Evolutionary conservation across 2,797 vertebrate genomes (phyloP).

Genomic region (Anas capensis): DNA sequence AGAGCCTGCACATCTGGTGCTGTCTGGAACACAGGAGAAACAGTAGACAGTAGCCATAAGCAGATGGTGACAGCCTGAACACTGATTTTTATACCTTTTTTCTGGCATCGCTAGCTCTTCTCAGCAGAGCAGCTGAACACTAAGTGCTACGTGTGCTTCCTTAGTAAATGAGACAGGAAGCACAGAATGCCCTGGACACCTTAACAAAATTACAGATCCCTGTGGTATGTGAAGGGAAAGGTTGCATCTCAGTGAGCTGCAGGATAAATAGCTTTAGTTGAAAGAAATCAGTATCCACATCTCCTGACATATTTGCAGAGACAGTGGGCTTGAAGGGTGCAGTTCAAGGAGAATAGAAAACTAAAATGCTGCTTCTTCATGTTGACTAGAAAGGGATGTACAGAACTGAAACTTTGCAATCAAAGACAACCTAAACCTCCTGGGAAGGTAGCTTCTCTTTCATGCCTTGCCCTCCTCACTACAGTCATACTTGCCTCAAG

Average conservation of each 20-base stretch:
- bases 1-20: neutral
- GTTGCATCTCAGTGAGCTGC: neutral
- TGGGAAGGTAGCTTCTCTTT: neutral
- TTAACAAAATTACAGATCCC: neutral
- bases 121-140: neutral
- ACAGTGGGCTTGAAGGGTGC: neutral
- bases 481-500: neutral
- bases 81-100: neutral
- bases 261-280: neutral
- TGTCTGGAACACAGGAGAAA: neutral
- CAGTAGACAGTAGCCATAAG: neutral
- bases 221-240: neutral
- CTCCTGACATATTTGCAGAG: neutral
- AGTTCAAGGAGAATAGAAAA: neutral
- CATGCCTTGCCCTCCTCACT: neutral
- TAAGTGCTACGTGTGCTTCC: neutral
- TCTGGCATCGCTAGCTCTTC: neutral
- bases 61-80: neutral
- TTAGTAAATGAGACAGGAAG: neutral
- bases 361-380: neutral
- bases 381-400: no score
- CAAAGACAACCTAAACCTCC: neutral
- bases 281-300: neutral
- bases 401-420: neutral
- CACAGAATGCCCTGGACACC: neutral